Evolutionary conservation across 1,140 invertebrate genomes (phyloP).

Genomic region (Drosophila willistoni): DNA sequence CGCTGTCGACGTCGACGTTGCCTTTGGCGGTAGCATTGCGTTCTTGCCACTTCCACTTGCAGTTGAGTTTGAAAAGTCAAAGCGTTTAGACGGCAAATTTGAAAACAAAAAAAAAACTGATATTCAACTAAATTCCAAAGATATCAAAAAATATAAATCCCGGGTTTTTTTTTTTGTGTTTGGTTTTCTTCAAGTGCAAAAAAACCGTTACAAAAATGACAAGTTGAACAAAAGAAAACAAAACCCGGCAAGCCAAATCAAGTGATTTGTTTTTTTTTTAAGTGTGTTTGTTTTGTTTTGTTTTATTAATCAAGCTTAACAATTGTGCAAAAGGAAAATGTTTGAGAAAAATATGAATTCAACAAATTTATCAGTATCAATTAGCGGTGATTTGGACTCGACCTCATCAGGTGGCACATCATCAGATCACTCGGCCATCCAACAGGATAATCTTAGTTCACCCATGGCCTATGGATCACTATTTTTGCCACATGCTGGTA

Average conservation of each 20-base stretch:
- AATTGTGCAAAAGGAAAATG: constrained; percentile 42
- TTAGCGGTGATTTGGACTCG: constrained; percentile 76
- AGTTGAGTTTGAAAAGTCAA: constrained; percentile 72
- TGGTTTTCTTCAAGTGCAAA: constrained; percentile 1
- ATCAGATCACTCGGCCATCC: constrained; percentile 74
- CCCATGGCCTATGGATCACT: constrained; percentile 75
- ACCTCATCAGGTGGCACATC: constrained; percentile 80
- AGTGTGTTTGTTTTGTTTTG: background rate
- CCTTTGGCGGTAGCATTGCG: constrained; percentile 7
- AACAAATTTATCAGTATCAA: constrained; percentile 68
- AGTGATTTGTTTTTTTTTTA: constrained; percentile 3
- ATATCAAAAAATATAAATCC: background rate
- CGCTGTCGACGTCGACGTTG: constrained; percentile 15
- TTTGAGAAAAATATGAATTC: constrained; percentile 79
- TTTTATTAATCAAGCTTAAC: no score
- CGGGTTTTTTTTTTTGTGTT: background rate
- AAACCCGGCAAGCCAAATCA: no score
- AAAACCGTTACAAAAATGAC: background rate
- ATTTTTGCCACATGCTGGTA: constrained; percentile 77
- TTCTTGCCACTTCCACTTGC: constrained; percentile 47
- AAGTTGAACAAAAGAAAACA: background rate
- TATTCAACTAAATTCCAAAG: background rate
- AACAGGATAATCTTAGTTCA: constrained; percentile 79
- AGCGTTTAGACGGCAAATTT: constrained; percentile 50
- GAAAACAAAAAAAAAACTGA: constrained; percentile 7